Evolutionary conservation across 2,113 vertebrate genomes (phyloP).

Genomic region (Loxodonta africana): DNA sequence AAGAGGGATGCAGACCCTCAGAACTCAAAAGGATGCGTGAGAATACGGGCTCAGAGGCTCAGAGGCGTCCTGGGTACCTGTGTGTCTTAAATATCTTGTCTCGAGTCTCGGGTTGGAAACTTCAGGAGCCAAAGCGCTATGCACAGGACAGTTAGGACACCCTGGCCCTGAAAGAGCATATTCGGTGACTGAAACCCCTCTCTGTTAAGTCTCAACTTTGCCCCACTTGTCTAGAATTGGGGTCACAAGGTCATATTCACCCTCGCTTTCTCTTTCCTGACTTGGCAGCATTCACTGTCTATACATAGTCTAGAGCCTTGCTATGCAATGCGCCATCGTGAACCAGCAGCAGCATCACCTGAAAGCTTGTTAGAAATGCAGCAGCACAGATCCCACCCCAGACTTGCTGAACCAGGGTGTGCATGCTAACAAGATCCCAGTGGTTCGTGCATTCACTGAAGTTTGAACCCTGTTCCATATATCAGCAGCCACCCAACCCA

Average conservation of each 20-base stretch:
- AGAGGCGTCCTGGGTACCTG: accelerated
- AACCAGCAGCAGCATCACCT: background rate
- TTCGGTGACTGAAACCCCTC: background rate
- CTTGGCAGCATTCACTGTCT: accelerated
- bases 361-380: background rate
- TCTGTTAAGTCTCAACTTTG: background rate
- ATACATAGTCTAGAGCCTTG: background rate
- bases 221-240: background rate
- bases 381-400: background rate
- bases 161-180: background rate
- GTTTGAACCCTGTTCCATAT: background rate
- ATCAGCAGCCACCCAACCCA: background rate
- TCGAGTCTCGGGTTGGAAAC: background rate
- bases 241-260: background rate
- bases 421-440: background rate
- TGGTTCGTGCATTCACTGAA: accelerated
- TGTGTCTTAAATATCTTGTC: background rate
- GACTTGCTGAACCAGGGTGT: accelerated
- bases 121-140: background rate
- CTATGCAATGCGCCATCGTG: background rate
- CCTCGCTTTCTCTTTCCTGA: background rate
- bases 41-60: background rate
- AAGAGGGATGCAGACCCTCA: background rate
- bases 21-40: background rate
- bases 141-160: accelerated